Percentiles rank a stretch among this genome's conserved stretches.
phyloP scores from a whole-genome alignment of 2,797 vertebrate genomes.

The Halcyon badia region DNA sequence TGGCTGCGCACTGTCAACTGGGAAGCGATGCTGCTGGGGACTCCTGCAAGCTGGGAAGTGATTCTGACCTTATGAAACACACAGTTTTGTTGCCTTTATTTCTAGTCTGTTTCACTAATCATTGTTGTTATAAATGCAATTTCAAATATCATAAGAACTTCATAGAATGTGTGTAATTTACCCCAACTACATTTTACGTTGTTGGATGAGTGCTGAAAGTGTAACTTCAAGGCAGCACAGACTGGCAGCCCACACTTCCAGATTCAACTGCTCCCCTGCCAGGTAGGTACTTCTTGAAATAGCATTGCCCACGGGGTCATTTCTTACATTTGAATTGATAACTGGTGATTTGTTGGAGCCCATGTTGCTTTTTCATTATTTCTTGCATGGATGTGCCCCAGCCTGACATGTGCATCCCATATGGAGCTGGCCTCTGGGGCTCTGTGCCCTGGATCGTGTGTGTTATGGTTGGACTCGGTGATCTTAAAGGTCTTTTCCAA shows the following conservation, averaged over 20 bases:
- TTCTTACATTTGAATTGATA: conserved; percentile 30
- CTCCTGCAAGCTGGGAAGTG: neutral
- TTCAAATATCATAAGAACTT: neutral
- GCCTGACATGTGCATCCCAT: conserved; percentile 45
- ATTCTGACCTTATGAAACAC: neutral
- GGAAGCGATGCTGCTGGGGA: neutral
- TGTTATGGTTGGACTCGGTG: fast-evolving
- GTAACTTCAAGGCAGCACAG: neutral
- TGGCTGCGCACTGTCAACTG: neutral
- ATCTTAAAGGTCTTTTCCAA: neutral
- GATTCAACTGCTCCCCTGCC: neutral
- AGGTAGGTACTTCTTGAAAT: conserved; percentile 28
- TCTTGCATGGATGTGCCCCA: neutral
- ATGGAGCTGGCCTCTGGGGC: neutral
- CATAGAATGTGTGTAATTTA: neutral
- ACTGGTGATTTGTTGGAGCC: conserved; percentile 21
- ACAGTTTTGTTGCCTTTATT: neutral
- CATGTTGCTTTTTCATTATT: neutral
- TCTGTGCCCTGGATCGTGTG: neutral
- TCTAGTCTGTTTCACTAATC: neutral
- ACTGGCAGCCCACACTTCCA: neutral
- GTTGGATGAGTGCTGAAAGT: neutral
- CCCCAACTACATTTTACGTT: neutral
- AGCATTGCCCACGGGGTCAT: neutral
- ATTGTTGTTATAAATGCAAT: neutral